Evolutionary conservation across 2,113 vertebrate species (phyloP), one percentile per base, ranked within the genome.

Genomic region (Oncorhynchus masou): DNA sequence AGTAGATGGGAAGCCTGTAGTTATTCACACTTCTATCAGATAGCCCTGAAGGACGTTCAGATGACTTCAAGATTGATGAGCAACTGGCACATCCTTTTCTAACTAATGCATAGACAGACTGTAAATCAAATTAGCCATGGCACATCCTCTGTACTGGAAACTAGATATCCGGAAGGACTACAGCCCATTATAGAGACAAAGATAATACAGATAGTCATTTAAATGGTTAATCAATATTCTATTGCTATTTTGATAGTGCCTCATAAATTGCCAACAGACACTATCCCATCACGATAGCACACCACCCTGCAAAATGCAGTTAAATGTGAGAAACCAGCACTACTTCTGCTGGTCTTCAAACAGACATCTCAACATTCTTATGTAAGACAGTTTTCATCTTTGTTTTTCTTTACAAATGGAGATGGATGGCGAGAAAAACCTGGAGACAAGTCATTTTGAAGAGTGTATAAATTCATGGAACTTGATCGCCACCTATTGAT

Each of bases 401-500:
- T 54, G 16, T 54, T 54, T 54, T 45, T 45, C 8, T 45, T 45
- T 45, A 45, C 39, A 45, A 45, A 45, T 12, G 39, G 39, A 45
- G 39, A 45, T 45, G 8, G 39, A 12, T 45, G 39, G 39, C 9
- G 39, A 11, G 39, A 45, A 45, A 45, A 45, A 45, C 39, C 8
- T 45, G 9, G 39, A 45, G 9, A 54, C 12, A 54, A 54, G 16
- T 5, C 3, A 54, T 54, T 54, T 54, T 19, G 9, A 45, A 45
- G 39, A 45, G 51, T 54, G 15, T 54, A 19, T 19, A 54, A 19
- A 54, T 1, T 54, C 4, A 27, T 76, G 71, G 65, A 34, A 11
- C 81, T 76, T 81, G 73, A 81, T 12, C 45, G 39, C 83, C 81
- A 85, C 70, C 88, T 87, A 84, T 86, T 86, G 88, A 87, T 72